A percentile compares a stretch with the other conserved stretches of the same genome.
Evolutionary conservation across 2,888 invertebrate genomes (phyloP).

Genomic region (Pyralis farinalis): DNA sequence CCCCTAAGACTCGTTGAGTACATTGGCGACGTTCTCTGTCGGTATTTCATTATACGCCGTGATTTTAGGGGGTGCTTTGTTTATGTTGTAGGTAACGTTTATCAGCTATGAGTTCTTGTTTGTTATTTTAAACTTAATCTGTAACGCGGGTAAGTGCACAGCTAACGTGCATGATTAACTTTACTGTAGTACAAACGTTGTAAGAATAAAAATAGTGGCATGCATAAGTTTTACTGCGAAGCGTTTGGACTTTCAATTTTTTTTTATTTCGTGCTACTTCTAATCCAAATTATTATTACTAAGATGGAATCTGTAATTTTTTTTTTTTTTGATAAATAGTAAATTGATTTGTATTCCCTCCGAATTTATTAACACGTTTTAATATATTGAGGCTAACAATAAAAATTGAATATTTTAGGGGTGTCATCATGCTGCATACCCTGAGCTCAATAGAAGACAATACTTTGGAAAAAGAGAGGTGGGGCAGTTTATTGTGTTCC

Average conservation of each 20-base stretch:
- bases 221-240: conserved; percentile 6
- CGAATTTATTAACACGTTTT: too few species aligned
- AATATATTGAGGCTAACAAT: too few species aligned
- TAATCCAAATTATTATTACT: background rate
- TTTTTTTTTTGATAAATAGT: too few species aligned
- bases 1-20: conserved; percentile 52
- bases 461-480: too few species aligned
- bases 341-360: too few species aligned
- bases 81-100: conserved; percentile 18
- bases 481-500: too few species aligned
- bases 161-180: conserved; percentile 15
- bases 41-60: conserved; percentile 48
- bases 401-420: too few species aligned
- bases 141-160: conserved; percentile 1
- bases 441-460: too few species aligned
- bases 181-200: conserved; percentile 12
- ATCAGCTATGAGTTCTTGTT: conserved; percentile 14
- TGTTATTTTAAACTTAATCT: conserved; percentile 19
- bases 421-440: too few species aligned
- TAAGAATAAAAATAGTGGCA: conserved; percentile 5
- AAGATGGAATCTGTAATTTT: too few species aligned
- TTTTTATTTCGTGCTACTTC: conserved; percentile 1
- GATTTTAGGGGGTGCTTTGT: conserved; percentile 37
- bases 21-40: conserved; percentile 37
- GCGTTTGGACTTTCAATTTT: conserved; percentile 3